These are phyloP conservation scores for Rambutsinella grinnellia DNA, from an alignment of 2,888 invertebrate species.

Conservation along the genomic window DNA sequence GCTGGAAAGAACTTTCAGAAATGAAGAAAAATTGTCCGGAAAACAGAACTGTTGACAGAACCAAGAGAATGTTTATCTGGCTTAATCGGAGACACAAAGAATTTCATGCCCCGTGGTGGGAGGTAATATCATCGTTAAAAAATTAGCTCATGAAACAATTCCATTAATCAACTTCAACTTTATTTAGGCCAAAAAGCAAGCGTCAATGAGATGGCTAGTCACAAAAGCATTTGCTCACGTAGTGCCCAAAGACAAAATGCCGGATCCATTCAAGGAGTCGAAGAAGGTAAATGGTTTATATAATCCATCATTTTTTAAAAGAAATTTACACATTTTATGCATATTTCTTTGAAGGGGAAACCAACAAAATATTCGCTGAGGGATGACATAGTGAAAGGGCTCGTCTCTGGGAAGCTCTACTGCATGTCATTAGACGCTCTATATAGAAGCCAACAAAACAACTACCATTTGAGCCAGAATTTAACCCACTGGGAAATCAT, in stretches of 20 bases:
- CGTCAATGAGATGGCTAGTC: constrained; percentile 63
- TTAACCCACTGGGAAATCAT: constrained; percentile 65
- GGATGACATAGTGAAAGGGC: constrained; percentile 63
- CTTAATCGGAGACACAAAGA: constrained; percentile 63
- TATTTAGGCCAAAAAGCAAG: constrained; percentile 65
- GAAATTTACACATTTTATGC: background rate
- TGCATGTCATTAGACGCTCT: constrained; percentile 61
- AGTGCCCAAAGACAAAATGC: constrained; percentile 57
- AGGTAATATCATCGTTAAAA: constrained; percentile 53
- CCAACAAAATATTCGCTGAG: constrained; percentile 54
- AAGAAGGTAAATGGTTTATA: constrained; percentile 63
- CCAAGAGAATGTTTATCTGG: constrained; percentile 66
- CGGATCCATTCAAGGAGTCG: constrained; percentile 63
- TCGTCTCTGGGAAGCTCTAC: constrained; percentile 62
- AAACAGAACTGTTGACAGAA: constrained; percentile 63
- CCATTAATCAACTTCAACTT: too few relatives aligned
- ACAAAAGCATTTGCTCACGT: constrained; percentile 61
- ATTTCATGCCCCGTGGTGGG: constrained; percentile 66
- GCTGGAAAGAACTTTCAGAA: constrained; percentile 63
- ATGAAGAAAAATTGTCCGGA: constrained; percentile 55
- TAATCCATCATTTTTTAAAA: constrained; percentile 42
- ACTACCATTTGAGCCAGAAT: constrained; percentile 47
- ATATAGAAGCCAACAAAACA: constrained; percentile 49
- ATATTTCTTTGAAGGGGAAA: constrained; percentile 21
- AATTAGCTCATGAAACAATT: constrained; percentile 7